These are phyloP conservation scores for Amorpha juglandis DNA, from an alignment of 2,888 invertebrate genomes.

Conservation along the genomic window DNA sequence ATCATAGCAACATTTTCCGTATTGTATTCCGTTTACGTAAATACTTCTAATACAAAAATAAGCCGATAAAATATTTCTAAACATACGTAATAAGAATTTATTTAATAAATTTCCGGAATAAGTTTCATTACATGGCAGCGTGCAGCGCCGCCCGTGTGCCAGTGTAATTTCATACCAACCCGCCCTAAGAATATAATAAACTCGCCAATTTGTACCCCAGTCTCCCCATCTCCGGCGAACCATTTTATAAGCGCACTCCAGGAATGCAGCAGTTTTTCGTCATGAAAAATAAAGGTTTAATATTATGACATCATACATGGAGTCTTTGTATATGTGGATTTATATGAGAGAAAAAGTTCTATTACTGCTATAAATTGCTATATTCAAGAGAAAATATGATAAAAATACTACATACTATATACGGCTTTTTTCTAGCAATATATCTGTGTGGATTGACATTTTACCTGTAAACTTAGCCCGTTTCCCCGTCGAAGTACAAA, in stretches of 20 bases:
- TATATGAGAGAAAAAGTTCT: too few relatives aligned
- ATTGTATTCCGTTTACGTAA: too few relatives aligned
- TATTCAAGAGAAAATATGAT: too few relatives aligned
- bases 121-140: slow-evolving; percentile 41
- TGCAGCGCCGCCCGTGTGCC: slow-evolving; percentile 30
- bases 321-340: too few relatives aligned
- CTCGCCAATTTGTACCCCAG: slow-evolving; percentile 53
- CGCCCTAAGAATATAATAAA: slow-evolving; percentile 55
- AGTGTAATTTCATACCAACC: slow-evolving; percentile 43
- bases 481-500: too few relatives aligned
- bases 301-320: neutral
- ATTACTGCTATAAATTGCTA: too few relatives aligned
- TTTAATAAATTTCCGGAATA: slow-evolving; percentile 30
- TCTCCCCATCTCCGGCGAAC: slow-evolving; percentile 38
- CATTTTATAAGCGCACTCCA: slow-evolving; percentile 40
- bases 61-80: neutral
- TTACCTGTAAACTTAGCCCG: too few relatives aligned
- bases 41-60: neutral
- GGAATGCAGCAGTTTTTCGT: slow-evolving; percentile 3
- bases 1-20: too few relatives aligned
- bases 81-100: neutral
- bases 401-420: too few relatives aligned
- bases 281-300: slow-evolving; percentile 27
- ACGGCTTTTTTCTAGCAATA: too few relatives aligned
- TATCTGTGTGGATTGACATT: too few relatives aligned